Evolutionary conservation across 2,888 invertebrate species (phyloP).

Genomic region (Drosophila helvetica): DNA sequence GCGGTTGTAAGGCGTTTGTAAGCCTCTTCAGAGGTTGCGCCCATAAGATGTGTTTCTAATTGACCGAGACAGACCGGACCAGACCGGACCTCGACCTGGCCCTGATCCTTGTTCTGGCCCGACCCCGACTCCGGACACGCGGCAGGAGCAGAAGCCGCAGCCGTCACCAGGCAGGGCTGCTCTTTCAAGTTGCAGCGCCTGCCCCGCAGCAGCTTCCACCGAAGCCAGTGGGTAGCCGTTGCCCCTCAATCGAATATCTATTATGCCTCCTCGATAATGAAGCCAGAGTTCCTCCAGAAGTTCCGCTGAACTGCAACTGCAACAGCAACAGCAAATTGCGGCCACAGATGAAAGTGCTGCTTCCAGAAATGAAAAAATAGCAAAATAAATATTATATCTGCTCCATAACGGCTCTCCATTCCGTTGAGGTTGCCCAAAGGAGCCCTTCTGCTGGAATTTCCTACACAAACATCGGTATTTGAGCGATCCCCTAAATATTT

Average conservation of each 20-base stretch:
- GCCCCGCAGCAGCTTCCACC: constrained; percentile 46
- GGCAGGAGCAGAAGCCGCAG: constrained; percentile 73
- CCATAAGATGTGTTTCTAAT: constrained; percentile 61
- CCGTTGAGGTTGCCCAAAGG: no score
- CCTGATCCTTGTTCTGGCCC: constrained; percentile 9
- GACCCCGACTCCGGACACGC: constrained; percentile 49
- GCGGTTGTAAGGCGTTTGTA: constrained; percentile 58
- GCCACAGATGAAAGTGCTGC: background rate
- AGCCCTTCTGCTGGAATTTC: background rate
- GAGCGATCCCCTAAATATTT: background rate
- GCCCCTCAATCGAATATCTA: constrained; percentile 28
- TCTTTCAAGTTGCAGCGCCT: constrained; percentile 57
- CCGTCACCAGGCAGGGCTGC: constrained; percentile 47
- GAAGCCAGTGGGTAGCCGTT: constrained; percentile 64
- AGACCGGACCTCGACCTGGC: background rate
- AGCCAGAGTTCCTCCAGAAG: background rate
- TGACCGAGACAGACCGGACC: constrained; percentile 16
- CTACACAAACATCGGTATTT: background rate
- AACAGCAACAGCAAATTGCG: background rate
- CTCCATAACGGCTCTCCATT: no score
- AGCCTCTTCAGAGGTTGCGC: constrained; percentile 79
- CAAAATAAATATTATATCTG: background rate
- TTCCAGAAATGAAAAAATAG: background rate
- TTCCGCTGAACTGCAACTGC: constrained; percentile 4
- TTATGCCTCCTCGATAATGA: constrained; percentile 4